A percentile compares a stretch with the other conserved stretches of the same genome.
phyloP scores from a whole-genome alignment of 2,113 vertebrate species.

The Lipotes vexillifer region DNA sequence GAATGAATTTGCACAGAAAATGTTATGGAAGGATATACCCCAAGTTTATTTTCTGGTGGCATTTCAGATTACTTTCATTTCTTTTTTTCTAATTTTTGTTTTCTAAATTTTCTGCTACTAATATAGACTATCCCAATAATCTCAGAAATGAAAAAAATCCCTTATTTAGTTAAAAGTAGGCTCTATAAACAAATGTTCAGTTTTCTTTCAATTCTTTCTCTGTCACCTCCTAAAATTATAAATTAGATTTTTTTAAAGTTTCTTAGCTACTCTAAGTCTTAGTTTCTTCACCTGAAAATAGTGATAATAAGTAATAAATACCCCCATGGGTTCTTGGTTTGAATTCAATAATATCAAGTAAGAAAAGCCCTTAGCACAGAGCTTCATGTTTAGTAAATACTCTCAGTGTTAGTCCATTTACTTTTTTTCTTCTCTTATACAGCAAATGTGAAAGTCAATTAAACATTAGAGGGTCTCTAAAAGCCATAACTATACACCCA shows the following conservation, averaged over 20 bases:
- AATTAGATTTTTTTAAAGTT: background rate
- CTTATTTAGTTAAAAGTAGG: background rate
- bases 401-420: background rate
- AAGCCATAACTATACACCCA: background rate
- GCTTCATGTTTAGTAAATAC: background rate
- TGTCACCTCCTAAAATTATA: background rate
- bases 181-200: background rate
- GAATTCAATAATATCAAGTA: background rate
- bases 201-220: background rate
- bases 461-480: background rate
- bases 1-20: background rate
- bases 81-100: background rate
- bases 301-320: background rate
- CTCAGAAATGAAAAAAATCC: background rate
- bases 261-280: background rate
- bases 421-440: background rate
- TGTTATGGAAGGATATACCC: background rate
- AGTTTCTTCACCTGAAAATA: background rate
- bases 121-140: background rate
- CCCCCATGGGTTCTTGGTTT: background rate
- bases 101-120: background rate
- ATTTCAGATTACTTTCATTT: conserved; percentile 7
- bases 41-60: background rate
- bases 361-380: background rate
- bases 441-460: background rate